Base-by-base conservation (phyloP, 2,888 invertebrate genomes). In the Allolobophora icterica region DNA sequence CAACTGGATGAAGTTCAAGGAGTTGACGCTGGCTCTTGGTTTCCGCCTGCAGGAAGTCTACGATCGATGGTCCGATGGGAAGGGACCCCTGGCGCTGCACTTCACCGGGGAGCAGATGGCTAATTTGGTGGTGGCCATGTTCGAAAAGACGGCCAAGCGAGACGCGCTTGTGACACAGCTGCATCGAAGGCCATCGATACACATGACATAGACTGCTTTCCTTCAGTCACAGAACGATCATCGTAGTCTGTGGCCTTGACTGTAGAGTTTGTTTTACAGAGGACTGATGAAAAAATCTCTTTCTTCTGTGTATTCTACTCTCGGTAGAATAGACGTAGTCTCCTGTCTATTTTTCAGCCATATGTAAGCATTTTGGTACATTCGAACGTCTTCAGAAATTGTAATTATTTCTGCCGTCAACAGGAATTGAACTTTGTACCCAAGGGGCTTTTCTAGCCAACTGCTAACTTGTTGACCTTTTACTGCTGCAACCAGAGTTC, bases 11-110 rank as follows among this genome's bases (percentile, higher is more conserved):
- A 91, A 91, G 58, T 91, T 93, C 90, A 92, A 91, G 34, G 93
- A 93, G 90, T 91, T 93, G 17, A 87, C 90, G 40, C 35, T 89
- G 35, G 45, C 93, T 21, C 90, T 93, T 30, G 83, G 89, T 33
- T 91, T 90, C 19, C 84, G 90, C 35, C 91, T 93, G 34, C 90
- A 91, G 91, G 92, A 92, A 38, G 91, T 93, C 84, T 89, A 91
- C 21, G 93, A 93, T 90, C 90, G 93, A 19, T 93, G 93, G 93
- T 92, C 93, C 15, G 92, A 92, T 45, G 93, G 93, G 19, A 93
- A 93, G 90, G 93, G 93, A 8, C 93, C 93, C 4, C 92, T 93
- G 45, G 92, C 93, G 5, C 91, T 93, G 35, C 91, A 93, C 90
- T 92, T 93, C 91, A 91, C 92, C 4, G 91, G 91, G 1, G 91